Base-by-base conservation (phyloP, 1,140 invertebrate species). In the Subanguina moxae region DNA sequence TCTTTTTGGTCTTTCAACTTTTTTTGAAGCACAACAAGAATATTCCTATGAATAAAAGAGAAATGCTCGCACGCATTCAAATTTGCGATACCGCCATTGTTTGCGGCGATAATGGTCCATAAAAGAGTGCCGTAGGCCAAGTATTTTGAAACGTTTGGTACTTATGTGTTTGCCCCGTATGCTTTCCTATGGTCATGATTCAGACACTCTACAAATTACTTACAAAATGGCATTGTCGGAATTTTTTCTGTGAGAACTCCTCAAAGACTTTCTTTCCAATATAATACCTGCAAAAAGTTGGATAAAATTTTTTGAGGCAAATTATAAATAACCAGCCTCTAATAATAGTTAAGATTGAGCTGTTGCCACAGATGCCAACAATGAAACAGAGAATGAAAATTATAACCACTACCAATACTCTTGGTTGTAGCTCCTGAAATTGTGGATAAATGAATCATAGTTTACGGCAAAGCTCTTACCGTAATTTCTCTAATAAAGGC, bases 381-480 rank as follows among this genome's bases (percentile, higher is more conserved):
- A 81, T 70, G 23, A 80, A 82, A 56, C 78, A 80, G 11, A 80
- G 56, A n/a, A 82, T 68, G 58, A 81, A 81, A 21, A 83, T 72
- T 19, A 82, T 63, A 1, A 83, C 79, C 13, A 83, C 78, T 13
- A 74, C 65, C 23, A 80, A 61, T 3, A 81, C 78, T 58, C 71
- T 67, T 17, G 78, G 76, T 68, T 83, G 78, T 1, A 83, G 66
- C 61, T 81, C 79, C 78, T 80, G 57, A 43, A 74, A 75, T 43
- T 21, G 52, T 61, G 19, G 19, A 23, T 17, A 43, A 21, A 25
- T 43, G 67, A 65, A n/a, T 38, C 62, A 21, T 57, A 77, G 57
- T n/a, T n/a, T n/a, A n/a, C n/a, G n/a, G n/a, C n/a, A n/a, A n/a
- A n/a, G n/a, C n/a, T n/a, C n/a, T n/a, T n/a, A n/a, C n/a, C n/a